Evolutionary conservation across 1,140 invertebrate species (phyloP).

Genomic region (Drosophila azteca): DNA sequence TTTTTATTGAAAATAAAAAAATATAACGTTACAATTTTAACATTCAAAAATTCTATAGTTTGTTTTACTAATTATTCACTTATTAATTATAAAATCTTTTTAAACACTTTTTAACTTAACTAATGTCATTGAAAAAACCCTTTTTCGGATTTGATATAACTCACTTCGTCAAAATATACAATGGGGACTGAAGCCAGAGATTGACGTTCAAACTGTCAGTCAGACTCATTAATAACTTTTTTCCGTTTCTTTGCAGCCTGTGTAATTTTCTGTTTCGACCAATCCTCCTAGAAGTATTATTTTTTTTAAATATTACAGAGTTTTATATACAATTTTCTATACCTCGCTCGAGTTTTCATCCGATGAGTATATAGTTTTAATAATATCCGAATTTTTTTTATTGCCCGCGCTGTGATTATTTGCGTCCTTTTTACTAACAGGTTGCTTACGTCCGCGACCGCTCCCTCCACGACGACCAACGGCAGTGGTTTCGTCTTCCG

Average conservation of each 20-base stretch:
- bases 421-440: constrained; percentile 76
- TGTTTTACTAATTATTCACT: constrained; percentile 44
- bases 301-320: not conserved
- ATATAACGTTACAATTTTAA: constrained; percentile 65
- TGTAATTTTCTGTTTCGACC: constrained; percentile 77
- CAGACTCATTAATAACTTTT: constrained; percentile 81
- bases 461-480: constrained; percentile 79
- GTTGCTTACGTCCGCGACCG: constrained; percentile 78
- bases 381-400: constrained; percentile 77
- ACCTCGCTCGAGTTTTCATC: constrained; percentile 83
- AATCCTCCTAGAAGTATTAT: constrained; percentile 68
- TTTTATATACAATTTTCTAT: not conserved
- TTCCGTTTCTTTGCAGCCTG: constrained; percentile 79
- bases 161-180: constrained; percentile 49
- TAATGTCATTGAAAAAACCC: constrained; percentile 59
- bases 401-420: constrained; percentile 72
- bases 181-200: constrained; percentile 21
- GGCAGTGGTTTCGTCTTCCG: constrained; percentile 89
- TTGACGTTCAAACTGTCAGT: constrained; percentile 72
- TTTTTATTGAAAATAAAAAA: constrained; percentile 72
- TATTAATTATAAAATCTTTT: constrained; percentile 50
- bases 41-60: constrained; percentile 61
- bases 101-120: constrained; percentile 44
- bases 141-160: constrained; percentile 49
- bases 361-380: constrained; percentile 78